These are phyloP conservation scores for Drosophila pectinifera DNA, from an alignment of 1,140 invertebrate genomes.

Conservation along the genomic window DNA sequence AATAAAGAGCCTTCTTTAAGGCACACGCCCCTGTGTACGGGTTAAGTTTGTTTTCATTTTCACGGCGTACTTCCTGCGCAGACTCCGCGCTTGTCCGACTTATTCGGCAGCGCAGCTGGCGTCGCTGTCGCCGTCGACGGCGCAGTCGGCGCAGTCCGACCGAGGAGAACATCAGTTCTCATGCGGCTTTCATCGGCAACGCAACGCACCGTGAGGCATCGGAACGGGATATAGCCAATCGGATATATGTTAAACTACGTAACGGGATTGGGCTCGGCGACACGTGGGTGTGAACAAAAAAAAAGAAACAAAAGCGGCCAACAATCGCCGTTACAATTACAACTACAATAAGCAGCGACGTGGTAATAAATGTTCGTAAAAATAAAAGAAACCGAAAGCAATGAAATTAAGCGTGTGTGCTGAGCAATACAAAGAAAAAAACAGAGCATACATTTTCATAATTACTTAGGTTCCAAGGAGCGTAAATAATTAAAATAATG, in stretches of 20 bases:
- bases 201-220: slow-evolving; percentile 32
- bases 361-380: slow-evolving; percentile 41
- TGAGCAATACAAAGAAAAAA: slow-evolving; percentile 3
- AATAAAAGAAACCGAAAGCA: slow-evolving; percentile 51
- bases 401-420: slow-evolving; percentile 27
- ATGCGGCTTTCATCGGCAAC: slow-evolving; percentile 61
- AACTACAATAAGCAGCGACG: slow-evolving; percentile 38
- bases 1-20: not conserved
- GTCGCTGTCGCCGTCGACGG: slow-evolving; percentile 26
- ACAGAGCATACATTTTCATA: slow-evolving; percentile 14
- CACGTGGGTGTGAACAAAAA: slow-evolving; percentile 38
- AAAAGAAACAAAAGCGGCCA: slow-evolving; percentile 11
- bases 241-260: slow-evolving; percentile 25
- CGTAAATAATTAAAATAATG: slow-evolving; percentile 14
- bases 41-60: slow-evolving; percentile 78
- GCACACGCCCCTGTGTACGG: slow-evolving; percentile 34
- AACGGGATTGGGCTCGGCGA: slow-evolving; percentile 14
- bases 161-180: slow-evolving; percentile 49
- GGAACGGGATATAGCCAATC: slow-evolving; percentile 1
- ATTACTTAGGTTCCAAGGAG: slow-evolving; percentile 12
- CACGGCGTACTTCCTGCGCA: slow-evolving; percentile 53
- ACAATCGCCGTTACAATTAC: slow-evolving; percentile 20
- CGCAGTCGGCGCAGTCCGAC: slow-evolving; percentile 3
- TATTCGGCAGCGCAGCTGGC: slow-evolving; percentile 38
- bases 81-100: slow-evolving; percentile 56